Percentiles rank a stretch among this genome's conserved stretches.
Evolutionary conservation across 2,113 vertebrate genomes (phyloP).

Genomic region (Calidris pugnax): DNA sequence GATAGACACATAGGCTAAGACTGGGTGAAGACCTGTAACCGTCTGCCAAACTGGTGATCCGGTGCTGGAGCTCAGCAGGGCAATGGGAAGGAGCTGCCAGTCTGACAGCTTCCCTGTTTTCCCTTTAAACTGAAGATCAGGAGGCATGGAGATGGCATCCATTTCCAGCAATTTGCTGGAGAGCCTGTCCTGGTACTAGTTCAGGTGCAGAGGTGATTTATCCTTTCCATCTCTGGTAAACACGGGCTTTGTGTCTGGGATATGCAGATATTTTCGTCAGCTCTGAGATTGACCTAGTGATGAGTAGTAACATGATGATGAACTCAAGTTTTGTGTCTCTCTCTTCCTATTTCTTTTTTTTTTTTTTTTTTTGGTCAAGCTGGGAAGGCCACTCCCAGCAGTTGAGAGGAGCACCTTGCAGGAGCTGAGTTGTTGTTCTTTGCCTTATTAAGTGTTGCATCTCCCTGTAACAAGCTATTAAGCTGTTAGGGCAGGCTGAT

Average conservation of each 20-base stretch:
- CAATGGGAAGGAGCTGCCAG: not conserved
- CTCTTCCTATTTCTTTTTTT: no score
- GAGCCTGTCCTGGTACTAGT: not conserved
- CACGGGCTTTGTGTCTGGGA: not conserved
- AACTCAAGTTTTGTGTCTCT: not conserved
- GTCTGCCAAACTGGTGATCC: not conserved
- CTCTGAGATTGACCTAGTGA: not conserved
- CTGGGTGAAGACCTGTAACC: not conserved
- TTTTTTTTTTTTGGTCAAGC: not conserved
- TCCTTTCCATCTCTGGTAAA: not conserved
- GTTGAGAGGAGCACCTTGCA: not conserved
- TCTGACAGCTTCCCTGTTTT: not conserved
- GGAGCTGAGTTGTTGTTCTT: not conserved
- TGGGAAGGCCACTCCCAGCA: not conserved
- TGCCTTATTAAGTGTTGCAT: not conserved
- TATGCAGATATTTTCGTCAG: not conserved
- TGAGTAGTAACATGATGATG: not conserved
- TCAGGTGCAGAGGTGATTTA: not conserved
- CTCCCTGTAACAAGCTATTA: slow-evolving; percentile 21
- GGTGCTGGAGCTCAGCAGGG: not conserved
- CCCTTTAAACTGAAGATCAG: not conserved
- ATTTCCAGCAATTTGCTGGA: not conserved
- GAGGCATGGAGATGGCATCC: not conserved
- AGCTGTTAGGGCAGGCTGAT: slow-evolving; percentile 18
- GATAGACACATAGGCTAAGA: not conserved